phyloP scores from a whole-genome alignment of 2,888 invertebrate genomes.

The Ophonus ardosiacus region DNA sequence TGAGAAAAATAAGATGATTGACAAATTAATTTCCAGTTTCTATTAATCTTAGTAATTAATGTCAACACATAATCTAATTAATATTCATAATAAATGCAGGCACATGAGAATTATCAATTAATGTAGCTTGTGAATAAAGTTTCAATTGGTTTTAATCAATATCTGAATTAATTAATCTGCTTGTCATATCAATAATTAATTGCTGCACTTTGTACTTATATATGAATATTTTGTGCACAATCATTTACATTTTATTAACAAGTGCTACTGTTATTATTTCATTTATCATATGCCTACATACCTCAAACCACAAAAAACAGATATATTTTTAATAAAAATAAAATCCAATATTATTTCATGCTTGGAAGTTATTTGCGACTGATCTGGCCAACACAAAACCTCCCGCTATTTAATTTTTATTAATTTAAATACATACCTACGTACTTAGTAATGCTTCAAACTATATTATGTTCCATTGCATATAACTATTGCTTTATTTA shows the following conservation, averaged over 20 bases:
- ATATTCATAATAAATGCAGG: slow-evolving; percentile 30
- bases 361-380: no score
- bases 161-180: slow-evolving; percentile 20
- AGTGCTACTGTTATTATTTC: neutral
- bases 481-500: no score
- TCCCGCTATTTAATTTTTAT: no score
- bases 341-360: no score
- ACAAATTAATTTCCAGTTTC: slow-evolving; percentile 13
- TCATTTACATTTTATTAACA: slow-evolving; percentile 3
- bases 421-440: no score
- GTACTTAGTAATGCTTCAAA: no score
- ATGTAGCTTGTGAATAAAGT: slow-evolving; percentile 16
- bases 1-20: neutral
- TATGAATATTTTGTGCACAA: neutral
- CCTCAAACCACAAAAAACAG: no score
- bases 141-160: slow-evolving; percentile 31
- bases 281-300: no score
- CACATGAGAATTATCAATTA: slow-evolving; percentile 24
- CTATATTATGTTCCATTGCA: no score
- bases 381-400: no score
- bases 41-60: slow-evolving; percentile 24
- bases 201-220: slow-evolving; percentile 5
- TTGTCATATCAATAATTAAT: slow-evolving; percentile 41
- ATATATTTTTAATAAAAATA: no score
- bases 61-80: slow-evolving; percentile 46